phyloP scores from a whole-genome alignment of 2,797 vertebrate genomes.

The Alca torda region DNA sequence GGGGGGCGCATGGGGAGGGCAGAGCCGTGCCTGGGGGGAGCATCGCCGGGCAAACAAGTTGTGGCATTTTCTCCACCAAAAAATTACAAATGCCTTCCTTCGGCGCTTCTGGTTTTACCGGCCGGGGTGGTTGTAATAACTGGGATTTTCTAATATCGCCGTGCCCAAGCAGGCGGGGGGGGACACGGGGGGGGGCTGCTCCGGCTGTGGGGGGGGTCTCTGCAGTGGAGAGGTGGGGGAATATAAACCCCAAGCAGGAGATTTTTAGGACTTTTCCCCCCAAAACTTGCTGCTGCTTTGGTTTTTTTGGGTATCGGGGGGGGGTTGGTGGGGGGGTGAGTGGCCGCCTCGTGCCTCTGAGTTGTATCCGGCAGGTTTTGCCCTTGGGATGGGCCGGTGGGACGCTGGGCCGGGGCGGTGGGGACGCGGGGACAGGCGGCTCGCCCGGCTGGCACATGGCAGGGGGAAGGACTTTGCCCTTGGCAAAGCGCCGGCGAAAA shows the following conservation, averaged over 20 bases:
- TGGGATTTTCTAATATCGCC: background rate
- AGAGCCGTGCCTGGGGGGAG: background rate
- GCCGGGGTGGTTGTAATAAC: background rate
- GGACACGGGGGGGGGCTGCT: background rate
- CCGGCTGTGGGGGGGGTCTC: background rate
- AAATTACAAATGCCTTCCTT: background rate
- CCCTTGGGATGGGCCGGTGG: background rate
- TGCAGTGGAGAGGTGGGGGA: background rate
- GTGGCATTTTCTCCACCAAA: background rate
- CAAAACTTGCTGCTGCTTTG: background rate
- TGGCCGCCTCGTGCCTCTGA: accelerated
- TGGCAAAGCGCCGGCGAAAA: background rate
- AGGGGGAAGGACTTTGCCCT: conserved; percentile 7
- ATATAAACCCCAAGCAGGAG: too few relatives aligned
- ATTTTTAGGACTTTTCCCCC: background rate
- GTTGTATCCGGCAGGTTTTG: accelerated
- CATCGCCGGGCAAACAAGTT: background rate
- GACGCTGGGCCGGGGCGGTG: accelerated
- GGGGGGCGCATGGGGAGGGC: background rate
- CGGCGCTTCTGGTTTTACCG: background rate
- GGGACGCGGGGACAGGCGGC: background rate
- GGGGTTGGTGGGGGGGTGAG: background rate
- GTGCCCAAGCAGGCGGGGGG: background rate
- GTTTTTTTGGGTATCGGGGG: accelerated
- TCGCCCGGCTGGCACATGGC: background rate